phyloP scores from a whole-genome alignment of 1,140 invertebrate species.

The Ruditapes philippinarum region DNA sequence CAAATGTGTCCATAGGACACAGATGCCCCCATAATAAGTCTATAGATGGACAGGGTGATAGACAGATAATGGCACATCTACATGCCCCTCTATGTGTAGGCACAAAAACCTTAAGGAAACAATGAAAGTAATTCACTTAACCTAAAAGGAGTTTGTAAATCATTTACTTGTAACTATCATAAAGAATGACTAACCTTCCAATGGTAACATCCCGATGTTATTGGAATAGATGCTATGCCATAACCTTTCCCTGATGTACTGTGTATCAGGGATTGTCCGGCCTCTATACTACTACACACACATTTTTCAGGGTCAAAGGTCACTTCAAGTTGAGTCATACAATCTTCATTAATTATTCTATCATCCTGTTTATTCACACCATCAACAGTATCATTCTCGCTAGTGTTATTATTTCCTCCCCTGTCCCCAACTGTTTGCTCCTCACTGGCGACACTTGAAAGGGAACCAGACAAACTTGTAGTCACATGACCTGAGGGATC shows the following conservation, averaged over 20 bases:
- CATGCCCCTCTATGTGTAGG: too few species aligned
- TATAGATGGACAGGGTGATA: too few species aligned
- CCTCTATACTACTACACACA: constrained; percentile 89
- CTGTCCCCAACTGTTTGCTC: background rate
- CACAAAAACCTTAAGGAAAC: too few species aligned
- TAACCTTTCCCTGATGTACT: constrained; percentile 89
- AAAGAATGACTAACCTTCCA: too few species aligned
- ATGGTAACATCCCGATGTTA: constrained; percentile 90
- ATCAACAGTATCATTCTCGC: background rate
- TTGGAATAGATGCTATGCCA: constrained; percentile 88
- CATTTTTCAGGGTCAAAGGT: constrained; percentile 90
- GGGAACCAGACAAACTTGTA: background rate
- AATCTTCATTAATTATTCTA: constrained; percentile 39
- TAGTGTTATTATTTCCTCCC: background rate
- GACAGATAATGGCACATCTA: too few species aligned
- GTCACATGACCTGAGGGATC: background rate
- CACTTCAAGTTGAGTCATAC: constrained; percentile 87
- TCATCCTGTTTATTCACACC: background rate
- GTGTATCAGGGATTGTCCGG: constrained; percentile 89
- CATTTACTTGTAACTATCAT: too few species aligned
- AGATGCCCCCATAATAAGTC: too few species aligned
- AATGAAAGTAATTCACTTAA: too few species aligned
- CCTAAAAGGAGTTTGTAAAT: too few species aligned
- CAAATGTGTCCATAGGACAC: too few species aligned
- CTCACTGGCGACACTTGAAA: background rate